A percentile compares a stretch with the other conserved stretches of the same genome.
phyloP scores from a whole-genome alignment of 2,888 invertebrate genomes.

The Griposia aprilina region DNA sequence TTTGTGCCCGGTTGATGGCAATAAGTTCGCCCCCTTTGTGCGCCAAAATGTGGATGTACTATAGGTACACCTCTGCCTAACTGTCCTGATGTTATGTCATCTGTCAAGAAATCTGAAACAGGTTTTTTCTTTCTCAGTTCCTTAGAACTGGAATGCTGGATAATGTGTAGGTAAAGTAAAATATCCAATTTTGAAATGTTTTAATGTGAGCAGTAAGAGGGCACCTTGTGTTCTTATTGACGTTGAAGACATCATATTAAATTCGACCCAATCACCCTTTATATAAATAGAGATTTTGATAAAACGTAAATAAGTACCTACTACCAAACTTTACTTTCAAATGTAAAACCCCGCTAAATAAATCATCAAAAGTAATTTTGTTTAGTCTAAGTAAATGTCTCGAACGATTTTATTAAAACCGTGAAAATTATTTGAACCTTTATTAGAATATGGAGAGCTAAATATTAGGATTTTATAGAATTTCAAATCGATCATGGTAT shows the following conservation, averaged over 20 bases:
- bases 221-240: not conserved
- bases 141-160: not conserved
- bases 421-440: not conserved
- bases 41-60: too few species aligned
- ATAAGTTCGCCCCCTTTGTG: too few species aligned
- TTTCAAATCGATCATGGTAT: not conserved
- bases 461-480: not conserved
- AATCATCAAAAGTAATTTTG: not conserved
- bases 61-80: too few species aligned
- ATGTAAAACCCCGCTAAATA: too few species aligned
- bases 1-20: too few species aligned
- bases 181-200: not conserved
- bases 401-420: not conserved
- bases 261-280: constrained; percentile 1
- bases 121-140: not conserved
- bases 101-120: not conserved
- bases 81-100: too few species aligned
- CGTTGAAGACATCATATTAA: not conserved
- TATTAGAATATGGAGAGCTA: not conserved
- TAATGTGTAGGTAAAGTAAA: not conserved
- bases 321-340: too few species aligned
- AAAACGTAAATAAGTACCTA: not conserved
- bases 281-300: not conserved
- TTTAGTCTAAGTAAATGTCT: not conserved
- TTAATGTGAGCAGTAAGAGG: not conserved